Percentiles rank a stretch among this genome's conserved stretches.
Conservation (phyloP, 2,113 vertebrate species). For the Mormyrus lacerda region DNA sequence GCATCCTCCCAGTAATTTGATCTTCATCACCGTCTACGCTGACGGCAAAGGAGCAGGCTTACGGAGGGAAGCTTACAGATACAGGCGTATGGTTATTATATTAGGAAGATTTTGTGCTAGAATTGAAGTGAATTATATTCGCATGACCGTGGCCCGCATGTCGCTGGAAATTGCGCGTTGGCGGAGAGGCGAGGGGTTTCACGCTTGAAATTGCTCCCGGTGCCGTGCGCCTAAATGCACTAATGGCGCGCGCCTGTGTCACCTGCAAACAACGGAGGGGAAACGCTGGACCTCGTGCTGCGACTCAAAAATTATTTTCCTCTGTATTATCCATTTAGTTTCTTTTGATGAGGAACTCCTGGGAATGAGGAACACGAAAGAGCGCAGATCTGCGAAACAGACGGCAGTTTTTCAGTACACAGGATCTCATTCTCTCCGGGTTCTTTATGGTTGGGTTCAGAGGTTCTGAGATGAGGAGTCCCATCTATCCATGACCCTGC, state of each 20-base stretch:
- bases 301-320: slow-evolving; percentile 16
- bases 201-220: slow-evolving; percentile 3
- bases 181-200: background rate
- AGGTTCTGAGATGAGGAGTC: slow-evolving; percentile 47
- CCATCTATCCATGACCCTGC: slow-evolving; percentile 36
- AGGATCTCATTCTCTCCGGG: slow-evolving; percentile 8
- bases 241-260: slow-evolving; percentile 36
- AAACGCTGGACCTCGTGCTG: background rate
- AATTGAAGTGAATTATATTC: background rate
- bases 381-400: slow-evolving; percentile 30
- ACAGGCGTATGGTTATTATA: background rate
- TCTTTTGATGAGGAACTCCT: slow-evolving; percentile 24
- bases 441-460: slow-evolving; percentile 24
- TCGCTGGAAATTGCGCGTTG: slow-evolving; percentile 3
- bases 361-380: background rate
- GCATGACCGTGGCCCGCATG: background rate
- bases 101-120: background rate
- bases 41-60: background rate
- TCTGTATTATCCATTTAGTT: slow-evolving; percentile 51
- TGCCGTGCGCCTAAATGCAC: slow-evolving; percentile 2
- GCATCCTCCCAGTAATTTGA: background rate
- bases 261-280: background rate
- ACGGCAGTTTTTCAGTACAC: background rate
- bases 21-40: background rate
- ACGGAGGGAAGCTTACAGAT: background rate